Evolutionary conservation across 2,113 vertebrate species (phyloP).

Genomic region (Myrmophylax atrothorax): DNA sequence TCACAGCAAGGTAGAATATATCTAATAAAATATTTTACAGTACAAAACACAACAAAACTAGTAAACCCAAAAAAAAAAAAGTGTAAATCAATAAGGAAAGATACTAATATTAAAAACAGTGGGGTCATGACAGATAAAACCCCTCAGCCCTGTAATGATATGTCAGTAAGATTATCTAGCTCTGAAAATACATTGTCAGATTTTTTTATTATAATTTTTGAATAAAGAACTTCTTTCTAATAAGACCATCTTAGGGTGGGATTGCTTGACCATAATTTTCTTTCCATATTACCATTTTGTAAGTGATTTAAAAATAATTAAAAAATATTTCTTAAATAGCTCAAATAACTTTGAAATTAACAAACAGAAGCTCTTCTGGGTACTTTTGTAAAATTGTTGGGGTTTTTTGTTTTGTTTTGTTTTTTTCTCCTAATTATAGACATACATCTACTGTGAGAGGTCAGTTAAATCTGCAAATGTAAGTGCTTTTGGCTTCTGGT

Average conservation of each 20-base stretch:
- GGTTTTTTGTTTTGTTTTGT: not conserved
- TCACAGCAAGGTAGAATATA: not conserved
- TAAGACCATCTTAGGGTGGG: not conserved
- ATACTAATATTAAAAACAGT: not conserved
- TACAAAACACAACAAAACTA: not conserved
- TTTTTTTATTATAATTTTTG: not conserved
- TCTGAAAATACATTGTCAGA: not conserved
- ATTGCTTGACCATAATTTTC: rapidly evolving
- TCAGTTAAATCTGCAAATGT: not conserved
- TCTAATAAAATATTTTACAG: not conserved
- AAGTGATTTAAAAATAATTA: not conserved
- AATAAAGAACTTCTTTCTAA: not conserved
- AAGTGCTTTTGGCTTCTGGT: not conserved
- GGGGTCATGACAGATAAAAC: not conserved
- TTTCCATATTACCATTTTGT: not conserved
- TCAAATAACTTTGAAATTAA: not conserved
- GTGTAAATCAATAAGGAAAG: not conserved
- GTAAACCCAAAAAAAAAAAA: not conserved
- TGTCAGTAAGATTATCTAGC: not conserved
- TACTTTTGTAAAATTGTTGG: not conserved
- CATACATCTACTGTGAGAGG: not conserved
- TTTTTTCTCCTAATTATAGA: not conserved
- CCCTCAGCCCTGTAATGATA: not conserved
- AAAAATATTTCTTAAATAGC: not conserved
- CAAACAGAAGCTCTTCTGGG: not conserved